Conservation (phyloP, 2,113 vertebrate genomes). For the Sylvietta virens region DNA sequence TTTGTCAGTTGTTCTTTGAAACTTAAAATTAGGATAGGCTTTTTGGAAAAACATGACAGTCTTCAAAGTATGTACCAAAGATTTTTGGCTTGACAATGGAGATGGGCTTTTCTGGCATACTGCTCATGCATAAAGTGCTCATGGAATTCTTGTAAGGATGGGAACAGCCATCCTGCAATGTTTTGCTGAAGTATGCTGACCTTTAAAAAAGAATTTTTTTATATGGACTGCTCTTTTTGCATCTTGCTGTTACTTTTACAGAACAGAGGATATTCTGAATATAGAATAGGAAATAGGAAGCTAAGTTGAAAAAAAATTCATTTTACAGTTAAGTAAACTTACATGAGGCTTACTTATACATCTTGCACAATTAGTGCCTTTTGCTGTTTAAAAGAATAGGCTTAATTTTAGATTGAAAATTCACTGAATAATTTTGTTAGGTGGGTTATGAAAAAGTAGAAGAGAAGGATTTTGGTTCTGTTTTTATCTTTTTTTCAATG, state of each 20-base stretch:
- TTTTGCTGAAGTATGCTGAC: conserved; percentile 15
- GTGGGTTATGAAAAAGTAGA: background rate
- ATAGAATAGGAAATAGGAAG: background rate
- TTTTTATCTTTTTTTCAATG: background rate
- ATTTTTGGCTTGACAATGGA: background rate
- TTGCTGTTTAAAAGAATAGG: background rate
- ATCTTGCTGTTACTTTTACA: background rate
- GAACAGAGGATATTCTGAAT: background rate
- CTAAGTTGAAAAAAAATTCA: background rate
- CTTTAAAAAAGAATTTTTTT: background rate
- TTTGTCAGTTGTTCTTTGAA: background rate
- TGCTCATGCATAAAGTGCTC: background rate
- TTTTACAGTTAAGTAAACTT: background rate
- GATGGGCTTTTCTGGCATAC: background rate
- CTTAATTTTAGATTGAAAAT: background rate
- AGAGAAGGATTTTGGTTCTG: background rate
- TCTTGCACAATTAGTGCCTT: background rate
- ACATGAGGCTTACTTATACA: background rate
- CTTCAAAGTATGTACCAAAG: background rate
- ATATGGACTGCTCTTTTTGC: background rate
- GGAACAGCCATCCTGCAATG: background rate
- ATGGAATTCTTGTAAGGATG: background rate
- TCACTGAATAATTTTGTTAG: background rate
- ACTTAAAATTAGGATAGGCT: background rate
- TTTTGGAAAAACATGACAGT: background rate